phyloP scores from a whole-genome alignment of 1,140 invertebrate species.

The Epicauta chinensis region DNA sequence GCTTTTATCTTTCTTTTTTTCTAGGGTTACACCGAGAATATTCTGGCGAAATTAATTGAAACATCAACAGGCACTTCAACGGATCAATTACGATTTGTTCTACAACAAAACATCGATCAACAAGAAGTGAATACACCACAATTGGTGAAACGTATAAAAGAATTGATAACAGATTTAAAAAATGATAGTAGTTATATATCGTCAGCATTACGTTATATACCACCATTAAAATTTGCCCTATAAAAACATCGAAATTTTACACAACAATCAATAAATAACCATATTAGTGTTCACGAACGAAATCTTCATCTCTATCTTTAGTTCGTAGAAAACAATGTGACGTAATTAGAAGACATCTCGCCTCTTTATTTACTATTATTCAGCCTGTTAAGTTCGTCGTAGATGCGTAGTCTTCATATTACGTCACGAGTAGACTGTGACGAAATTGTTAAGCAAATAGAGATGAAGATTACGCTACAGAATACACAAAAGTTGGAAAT shows the following conservation, averaged over 20 bases:
- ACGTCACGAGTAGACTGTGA: too few species aligned
- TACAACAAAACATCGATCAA: conserved; percentile 47
- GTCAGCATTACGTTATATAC: conserved; percentile 44
- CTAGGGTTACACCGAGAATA: conserved; percentile 47
- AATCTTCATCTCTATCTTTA: too few species aligned
- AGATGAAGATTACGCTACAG: too few species aligned
- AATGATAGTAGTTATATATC: conserved; percentile 47
- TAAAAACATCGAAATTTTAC: conserved; percentile 4
- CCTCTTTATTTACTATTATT: too few species aligned
- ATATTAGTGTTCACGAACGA: not conserved
- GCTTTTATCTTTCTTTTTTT: conserved; percentile 21
- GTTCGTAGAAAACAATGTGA: too few species aligned
- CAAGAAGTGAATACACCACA: conserved; percentile 47
- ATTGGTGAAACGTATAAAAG: conserved; percentile 47
- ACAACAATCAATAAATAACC: not conserved
- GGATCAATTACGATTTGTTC: conserved; percentile 44
- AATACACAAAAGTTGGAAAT: too few species aligned
- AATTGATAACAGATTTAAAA: conserved; percentile 46
- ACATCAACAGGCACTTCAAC: conserved; percentile 45
- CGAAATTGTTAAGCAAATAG: too few species aligned
- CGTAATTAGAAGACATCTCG: too few species aligned
- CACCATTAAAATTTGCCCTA: conserved; percentile 32
- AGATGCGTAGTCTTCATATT: too few species aligned
- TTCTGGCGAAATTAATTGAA: conserved; percentile 44
- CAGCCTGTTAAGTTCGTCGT: too few species aligned